phyloP scores from a whole-genome alignment of 2,888 invertebrate genomes.

The Dicyrtomina minuta region DNA sequence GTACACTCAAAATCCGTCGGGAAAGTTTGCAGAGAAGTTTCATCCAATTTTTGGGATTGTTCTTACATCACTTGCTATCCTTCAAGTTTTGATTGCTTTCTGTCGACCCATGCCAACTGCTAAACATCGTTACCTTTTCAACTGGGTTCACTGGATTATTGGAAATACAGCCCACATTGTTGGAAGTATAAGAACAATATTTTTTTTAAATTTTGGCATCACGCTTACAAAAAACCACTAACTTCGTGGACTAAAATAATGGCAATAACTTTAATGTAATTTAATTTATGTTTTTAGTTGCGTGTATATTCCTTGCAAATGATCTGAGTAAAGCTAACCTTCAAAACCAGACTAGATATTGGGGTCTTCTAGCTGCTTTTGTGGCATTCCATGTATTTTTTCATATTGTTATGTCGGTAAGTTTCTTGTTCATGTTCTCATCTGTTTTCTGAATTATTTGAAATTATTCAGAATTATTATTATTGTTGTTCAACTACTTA shows the following conservation, averaged over 20 bases:
- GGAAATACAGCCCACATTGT: slow-evolving; percentile 86
- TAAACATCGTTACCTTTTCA: slow-evolving; percentile 76
- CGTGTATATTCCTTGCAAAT: slow-evolving; percentile 89
- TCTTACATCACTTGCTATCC: slow-evolving; percentile 75
- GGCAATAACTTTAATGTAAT: no score
- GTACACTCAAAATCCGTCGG: slow-evolving; percentile 56
- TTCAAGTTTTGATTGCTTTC: slow-evolving; percentile 84
- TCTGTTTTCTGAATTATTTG: no score
- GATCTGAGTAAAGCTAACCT: slow-evolving; percentile 81
- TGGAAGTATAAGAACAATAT: no score
- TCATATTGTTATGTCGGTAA: slow-evolving; percentile 82
- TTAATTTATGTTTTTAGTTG: slow-evolving; percentile 57
- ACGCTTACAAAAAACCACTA: no score
- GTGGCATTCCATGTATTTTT: slow-evolving; percentile 85
- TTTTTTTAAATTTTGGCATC: no score
- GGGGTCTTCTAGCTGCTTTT: slow-evolving; percentile 70
- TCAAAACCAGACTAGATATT: slow-evolving; percentile 71
- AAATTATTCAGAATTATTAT: no score
- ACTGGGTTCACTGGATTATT: slow-evolving; percentile 87
- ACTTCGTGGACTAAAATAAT: no score
- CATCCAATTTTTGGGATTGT: slow-evolving; percentile 69
- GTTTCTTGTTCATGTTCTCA: no score
- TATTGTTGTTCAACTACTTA: slow-evolving; percentile 1
- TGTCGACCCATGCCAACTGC: slow-evolving; percentile 84
- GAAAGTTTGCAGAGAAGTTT: slow-evolving; percentile 15